Conservation (phyloP, 2,888 invertebrate species). For the Eretmocerus hayati region DNA sequence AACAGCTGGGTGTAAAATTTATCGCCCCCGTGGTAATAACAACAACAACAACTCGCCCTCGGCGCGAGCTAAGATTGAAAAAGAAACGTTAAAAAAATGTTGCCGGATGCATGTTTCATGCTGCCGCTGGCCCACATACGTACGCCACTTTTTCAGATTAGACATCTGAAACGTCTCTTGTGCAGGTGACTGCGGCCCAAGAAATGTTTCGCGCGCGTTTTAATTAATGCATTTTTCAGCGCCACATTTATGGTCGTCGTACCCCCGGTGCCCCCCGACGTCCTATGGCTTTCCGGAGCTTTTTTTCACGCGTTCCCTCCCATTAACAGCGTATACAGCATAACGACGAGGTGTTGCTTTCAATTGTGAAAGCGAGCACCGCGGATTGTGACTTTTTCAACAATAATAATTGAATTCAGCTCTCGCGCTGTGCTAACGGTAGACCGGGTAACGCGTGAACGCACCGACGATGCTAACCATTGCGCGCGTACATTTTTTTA, state of each 20-base stretch:
- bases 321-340: background rate
- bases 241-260: too few species aligned
- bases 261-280: too few species aligned
- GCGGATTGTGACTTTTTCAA: conserved; percentile 1
- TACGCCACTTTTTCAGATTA: background rate
- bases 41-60: background rate
- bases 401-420: conserved; percentile 13
- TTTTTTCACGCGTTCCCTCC: background rate
- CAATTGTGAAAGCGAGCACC: background rate
- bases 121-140: background rate
- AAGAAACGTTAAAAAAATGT: too few species aligned
- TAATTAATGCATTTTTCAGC: too few species aligned
- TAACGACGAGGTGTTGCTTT: background rate
- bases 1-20: conserved; percentile 10
- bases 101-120: too few species aligned
- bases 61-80: background rate
- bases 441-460: conserved; percentile 2
- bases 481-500: conserved; percentile 4
- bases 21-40: conserved; percentile 7
- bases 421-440: conserved; percentile 10
- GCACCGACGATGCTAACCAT: conserved; percentile 1
- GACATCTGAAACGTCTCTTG: too few species aligned
- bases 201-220: too few species aligned
- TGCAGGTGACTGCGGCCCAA: too few species aligned
- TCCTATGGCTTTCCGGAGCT: background rate